phyloP scores from a whole-genome alignment of 2,113 vertebrate species.

The Anarrhichthys ocellatus region DNA sequence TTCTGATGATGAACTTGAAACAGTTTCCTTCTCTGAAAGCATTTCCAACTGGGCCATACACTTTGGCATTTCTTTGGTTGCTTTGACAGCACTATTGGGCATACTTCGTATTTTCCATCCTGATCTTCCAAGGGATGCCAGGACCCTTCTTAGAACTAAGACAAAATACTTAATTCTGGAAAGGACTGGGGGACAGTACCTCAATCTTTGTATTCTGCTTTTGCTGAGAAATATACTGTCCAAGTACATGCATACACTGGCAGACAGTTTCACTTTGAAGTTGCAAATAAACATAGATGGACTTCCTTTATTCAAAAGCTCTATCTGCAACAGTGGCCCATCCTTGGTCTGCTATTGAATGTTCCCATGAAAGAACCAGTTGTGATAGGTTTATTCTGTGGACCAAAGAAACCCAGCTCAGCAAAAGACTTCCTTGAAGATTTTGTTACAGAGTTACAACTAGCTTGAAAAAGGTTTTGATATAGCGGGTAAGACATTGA shows the following conservation, averaged over 20 bases:
- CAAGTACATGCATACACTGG: not conserved
- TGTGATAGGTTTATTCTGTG: constrained; percentile 4
- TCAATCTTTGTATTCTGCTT: not conserved
- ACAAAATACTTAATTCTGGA: too few species aligned
- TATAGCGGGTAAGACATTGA: not conserved
- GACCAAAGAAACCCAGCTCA: constrained; percentile 8
- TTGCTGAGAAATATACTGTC: not conserved
- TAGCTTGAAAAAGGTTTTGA: constrained; percentile 21
- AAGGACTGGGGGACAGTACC: not conserved
- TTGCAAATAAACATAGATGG: not conserved
- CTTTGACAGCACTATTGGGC: not conserved
- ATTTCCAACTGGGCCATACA: constrained; percentile 9
- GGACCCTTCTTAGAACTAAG: not conserved
- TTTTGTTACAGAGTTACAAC: constrained; percentile 7
- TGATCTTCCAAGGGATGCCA: constrained; percentile 12
- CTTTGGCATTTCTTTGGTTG: constrained; percentile 5
- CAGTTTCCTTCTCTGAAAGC: not conserved
- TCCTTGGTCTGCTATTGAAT: not conserved
- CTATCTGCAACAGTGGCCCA: not conserved
- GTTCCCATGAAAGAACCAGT: constrained; percentile 6
- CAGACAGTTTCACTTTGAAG: not conserved
- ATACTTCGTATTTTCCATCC: not conserved
- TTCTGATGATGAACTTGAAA: not conserved
- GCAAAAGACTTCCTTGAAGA: constrained; percentile 15
- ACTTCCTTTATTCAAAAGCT: not conserved